These are phyloP conservation scores for Ascaphus truei DNA, from an alignment of 2,113 vertebrate genomes.

Conservation along the genomic window DNA sequence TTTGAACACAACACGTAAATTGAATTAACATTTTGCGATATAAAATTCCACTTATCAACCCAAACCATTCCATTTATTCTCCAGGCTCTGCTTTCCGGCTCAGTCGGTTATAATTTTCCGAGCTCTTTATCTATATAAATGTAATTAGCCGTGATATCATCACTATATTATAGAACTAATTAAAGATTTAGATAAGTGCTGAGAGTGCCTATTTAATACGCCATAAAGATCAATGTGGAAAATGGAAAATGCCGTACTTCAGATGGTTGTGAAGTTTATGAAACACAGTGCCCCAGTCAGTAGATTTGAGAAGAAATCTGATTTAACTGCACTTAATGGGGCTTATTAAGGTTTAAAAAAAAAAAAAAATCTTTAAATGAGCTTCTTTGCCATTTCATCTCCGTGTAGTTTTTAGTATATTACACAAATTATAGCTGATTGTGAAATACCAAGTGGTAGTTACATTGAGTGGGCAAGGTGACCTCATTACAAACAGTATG, in stretches of 20 bases:
- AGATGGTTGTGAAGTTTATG: slow-evolving; percentile 36
- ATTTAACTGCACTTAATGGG: slow-evolving; percentile 53
- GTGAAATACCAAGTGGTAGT: neutral
- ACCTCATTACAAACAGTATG: neutral
- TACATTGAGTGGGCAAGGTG: neutral
- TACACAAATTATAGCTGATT: neutral
- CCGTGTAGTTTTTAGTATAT: too few relatives aligned
- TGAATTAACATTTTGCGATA: slow-evolving; percentile 65
- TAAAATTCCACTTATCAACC: slow-evolving; percentile 65
- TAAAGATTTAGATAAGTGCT: slow-evolving; percentile 81
- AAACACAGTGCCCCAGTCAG: slow-evolving; percentile 39
- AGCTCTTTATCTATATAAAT: slow-evolving; percentile 78
- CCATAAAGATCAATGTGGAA: slow-evolving; percentile 65
- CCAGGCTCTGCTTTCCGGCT: slow-evolving; percentile 73
- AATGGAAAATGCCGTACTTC: slow-evolving; percentile 51
- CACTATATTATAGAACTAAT: slow-evolving; percentile 80
- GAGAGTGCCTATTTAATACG: slow-evolving; percentile 72
- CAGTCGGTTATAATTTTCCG: slow-evolving; percentile 72
- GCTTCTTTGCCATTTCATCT: slow-evolving; percentile 4
- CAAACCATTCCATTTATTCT: slow-evolving; percentile 68
- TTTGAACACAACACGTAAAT: slow-evolving; percentile 65
- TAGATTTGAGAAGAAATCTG: slow-evolving; percentile 45
- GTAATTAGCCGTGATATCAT: slow-evolving; percentile 81
- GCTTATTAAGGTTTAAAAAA: slow-evolving; percentile 39
- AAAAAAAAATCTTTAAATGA: neutral